Evolutionary conservation across 2,113 vertebrate genomes (phyloP).

Genomic region (Ia io): DNA sequence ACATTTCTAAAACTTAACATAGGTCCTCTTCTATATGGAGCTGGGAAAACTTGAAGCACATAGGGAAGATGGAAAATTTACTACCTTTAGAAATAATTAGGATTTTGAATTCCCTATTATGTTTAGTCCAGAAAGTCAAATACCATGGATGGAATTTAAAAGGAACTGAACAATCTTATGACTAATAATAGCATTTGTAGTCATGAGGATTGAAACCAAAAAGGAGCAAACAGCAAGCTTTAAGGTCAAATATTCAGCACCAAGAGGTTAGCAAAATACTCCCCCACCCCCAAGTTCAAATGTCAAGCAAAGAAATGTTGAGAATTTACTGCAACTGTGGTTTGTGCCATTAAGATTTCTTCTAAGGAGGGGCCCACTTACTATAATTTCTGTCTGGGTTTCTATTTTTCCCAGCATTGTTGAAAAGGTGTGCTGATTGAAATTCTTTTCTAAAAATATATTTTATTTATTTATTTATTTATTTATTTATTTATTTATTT

Average conservation of each 20-base stretch:
- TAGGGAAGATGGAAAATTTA: constrained; percentile 29
- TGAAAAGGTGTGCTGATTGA: background rate
- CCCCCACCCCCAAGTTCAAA: constrained; percentile 2
- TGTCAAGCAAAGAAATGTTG: constrained; percentile 20
- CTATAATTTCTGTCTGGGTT: constrained; percentile 1
- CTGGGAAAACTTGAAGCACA: constrained; percentile 15
- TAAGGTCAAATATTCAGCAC: constrained; percentile 60
- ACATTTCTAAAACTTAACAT: constrained; percentile 13
- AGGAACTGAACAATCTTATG: constrained; percentile 63
- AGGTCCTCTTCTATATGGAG: background rate
- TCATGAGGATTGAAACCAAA: constrained; percentile 57
- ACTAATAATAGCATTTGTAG: constrained; percentile 74
- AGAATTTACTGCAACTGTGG: background rate
- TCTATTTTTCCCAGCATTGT: background rate
- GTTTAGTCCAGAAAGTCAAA: constrained; percentile 55
- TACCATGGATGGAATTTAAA: constrained; percentile 67
- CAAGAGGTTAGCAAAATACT: constrained; percentile 57
- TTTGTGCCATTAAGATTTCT: background rate
- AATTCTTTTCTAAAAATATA: background rate
- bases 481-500: background rate
- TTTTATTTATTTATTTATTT: background rate
- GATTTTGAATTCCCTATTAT: constrained; percentile 48
- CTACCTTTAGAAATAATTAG: constrained; percentile 44
- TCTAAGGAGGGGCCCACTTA: background rate
- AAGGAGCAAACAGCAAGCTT: constrained; percentile 46